A percentile compares a stretch with the other conserved stretches of the same genome.
These are phyloP conservation scores for Epistrophella euchroma DNA, from an alignment of 2,888 invertebrate species.

Conservation along the genomic window DNA sequence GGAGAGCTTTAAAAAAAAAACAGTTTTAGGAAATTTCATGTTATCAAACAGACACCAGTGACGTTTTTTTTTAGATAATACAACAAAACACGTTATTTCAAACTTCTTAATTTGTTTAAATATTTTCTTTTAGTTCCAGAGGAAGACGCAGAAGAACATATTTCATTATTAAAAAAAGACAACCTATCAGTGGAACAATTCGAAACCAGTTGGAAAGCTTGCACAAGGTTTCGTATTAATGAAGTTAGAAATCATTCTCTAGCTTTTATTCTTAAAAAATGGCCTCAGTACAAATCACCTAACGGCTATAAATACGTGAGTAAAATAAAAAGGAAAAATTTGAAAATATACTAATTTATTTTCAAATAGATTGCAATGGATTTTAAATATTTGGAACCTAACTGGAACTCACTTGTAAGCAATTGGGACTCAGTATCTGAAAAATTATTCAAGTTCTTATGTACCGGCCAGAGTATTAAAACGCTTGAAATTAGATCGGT, in stretches of 20 bases:
- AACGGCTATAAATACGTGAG: conserved; percentile 5
- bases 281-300: conserved; percentile 6
- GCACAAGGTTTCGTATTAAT: conserved; percentile 3
- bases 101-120: not conserved
- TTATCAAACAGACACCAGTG: too few relatives aligned
- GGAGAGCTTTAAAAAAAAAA: too few relatives aligned
- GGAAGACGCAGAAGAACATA: conserved; percentile 1
- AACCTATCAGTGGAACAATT: not conserved
- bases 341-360: not conserved
- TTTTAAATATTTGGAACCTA: not conserved
- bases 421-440: not conserved
- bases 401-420: not conserved
- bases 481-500: not conserved
- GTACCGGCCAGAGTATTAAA: not conserved
- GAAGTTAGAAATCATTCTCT: not conserved
- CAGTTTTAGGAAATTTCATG: too few relatives aligned
- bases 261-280: not conserved
- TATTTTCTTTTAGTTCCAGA: not conserved
- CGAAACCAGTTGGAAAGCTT: not conserved
- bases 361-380: conserved; percentile 7
- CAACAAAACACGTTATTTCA: too few relatives aligned
- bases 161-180: not conserved
- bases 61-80: too few relatives aligned
- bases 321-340: not conserved
- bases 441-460: not conserved